A percentile compares a stretch with the other conserved stretches of the same genome.
phyloP scores from a whole-genome alignment of 2,888 invertebrate genomes.

The Epinotia bilunana region DNA sequence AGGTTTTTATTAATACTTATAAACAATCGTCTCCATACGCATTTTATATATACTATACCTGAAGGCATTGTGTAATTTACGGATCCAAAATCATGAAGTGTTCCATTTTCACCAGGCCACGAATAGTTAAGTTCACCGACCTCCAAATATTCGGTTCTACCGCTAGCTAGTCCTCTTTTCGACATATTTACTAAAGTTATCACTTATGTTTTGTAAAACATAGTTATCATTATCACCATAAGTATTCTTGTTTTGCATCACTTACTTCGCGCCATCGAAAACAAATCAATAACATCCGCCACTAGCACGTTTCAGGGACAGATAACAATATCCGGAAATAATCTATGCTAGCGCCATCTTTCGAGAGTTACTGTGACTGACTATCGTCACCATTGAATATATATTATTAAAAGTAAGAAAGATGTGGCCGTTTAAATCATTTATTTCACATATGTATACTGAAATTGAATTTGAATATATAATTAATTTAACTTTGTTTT shows the following conservation, averaged over 20 bases:
- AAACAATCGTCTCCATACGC: neutral
- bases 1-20: neutral
- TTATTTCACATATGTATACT: neutral
- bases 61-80: slow-evolving; percentile 79
- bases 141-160: slow-evolving; percentile 73
- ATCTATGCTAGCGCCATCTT: slow-evolving; percentile 46
- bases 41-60: slow-evolving; percentile 59
- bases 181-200: slow-evolving; percentile 56
- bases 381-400: slow-evolving; percentile 19
- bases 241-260: slow-evolving; percentile 35
- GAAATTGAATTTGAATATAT: neutral
- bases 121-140: slow-evolving; percentile 78
- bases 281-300: slow-evolving; percentile 63
- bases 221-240: slow-evolving; percentile 10
- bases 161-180: slow-evolving; percentile 65
- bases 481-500: neutral
- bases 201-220: slow-evolving; percentile 27
- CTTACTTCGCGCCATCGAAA: slow-evolving; percentile 59
- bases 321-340: slow-evolving; percentile 40
- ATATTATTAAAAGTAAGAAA: neutral
- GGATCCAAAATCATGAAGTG: slow-evolving; percentile 74
- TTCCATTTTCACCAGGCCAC: slow-evolving; percentile 81
- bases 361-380: slow-evolving; percentile 4
- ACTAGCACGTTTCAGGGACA: slow-evolving; percentile 42
- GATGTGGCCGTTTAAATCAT: neutral